These are phyloP conservation scores for Pseudotriccus pelzelni DNA, from an alignment of 2,797 vertebrate genomes.

Conservation along the genomic window DNA sequence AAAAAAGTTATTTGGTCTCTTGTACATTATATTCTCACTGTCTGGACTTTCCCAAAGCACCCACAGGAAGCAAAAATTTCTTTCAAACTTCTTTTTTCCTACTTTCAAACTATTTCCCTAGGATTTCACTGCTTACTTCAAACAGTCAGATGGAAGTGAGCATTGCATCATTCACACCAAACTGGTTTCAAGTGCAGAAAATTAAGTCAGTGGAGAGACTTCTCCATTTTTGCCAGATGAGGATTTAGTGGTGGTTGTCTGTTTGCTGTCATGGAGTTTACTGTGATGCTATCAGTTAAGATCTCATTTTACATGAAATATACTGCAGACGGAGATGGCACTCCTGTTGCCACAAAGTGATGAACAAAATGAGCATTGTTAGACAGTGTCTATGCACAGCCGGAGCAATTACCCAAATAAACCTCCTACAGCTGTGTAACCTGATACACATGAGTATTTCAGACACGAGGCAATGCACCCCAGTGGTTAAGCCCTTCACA, in stretches of 20 bases:
- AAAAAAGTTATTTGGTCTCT: neutral
- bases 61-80: neutral
- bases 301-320: neutral
- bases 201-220: neutral
- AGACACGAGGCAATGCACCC: neutral
- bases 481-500: neutral
- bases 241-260: neutral
- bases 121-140: neutral
- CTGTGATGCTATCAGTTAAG: neutral
- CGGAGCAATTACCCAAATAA: neutral
- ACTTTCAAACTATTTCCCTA: neutral
- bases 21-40: neutral
- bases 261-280: neutral
- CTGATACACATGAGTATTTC: neutral
- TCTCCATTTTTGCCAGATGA: neutral
- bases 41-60: neutral
- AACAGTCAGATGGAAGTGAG: neutral
- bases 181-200: neutral
- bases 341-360: neutral
- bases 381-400: neutral
- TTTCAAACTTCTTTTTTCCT: neutral
- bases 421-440: neutral
- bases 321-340: neutral
- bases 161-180: neutral
- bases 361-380: neutral